phyloP scores from a whole-genome alignment of 2,797 vertebrate genomes.

The Botia kubotai region DNA sequence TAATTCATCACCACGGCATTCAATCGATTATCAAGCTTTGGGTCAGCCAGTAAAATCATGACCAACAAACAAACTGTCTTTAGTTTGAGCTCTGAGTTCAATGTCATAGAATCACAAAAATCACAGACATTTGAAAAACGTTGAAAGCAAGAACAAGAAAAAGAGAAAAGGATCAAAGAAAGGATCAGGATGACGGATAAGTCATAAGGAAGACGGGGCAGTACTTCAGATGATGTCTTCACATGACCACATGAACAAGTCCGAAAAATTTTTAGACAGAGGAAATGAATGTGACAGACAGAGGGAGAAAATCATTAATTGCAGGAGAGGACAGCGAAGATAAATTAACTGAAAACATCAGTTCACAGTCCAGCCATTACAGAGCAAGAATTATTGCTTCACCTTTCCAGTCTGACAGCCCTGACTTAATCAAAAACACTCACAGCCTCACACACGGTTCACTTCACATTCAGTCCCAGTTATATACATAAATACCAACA shows the following conservation, averaged over 20 bases:
- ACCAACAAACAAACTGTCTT: too few relatives aligned
- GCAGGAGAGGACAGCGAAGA: constrained; percentile 30
- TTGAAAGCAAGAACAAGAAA: background rate
- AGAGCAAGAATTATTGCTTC: constrained; percentile 35
- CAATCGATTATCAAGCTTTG: background rate
- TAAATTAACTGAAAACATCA: constrained; percentile 47
- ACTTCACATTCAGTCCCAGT: constrained; percentile 26
- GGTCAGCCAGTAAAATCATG: too few relatives aligned
- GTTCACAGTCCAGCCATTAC: constrained; percentile 33
- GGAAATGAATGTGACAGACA: constrained; percentile 26
- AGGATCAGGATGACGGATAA: background rate
- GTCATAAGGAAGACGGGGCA: background rate
- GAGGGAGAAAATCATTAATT: constrained; percentile 2
- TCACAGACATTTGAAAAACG: background rate
- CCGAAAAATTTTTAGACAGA: background rate
- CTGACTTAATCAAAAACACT: constrained; percentile 12
- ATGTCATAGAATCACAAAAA: background rate
- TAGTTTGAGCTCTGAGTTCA: too few relatives aligned
- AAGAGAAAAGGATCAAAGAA: constrained; percentile 7
- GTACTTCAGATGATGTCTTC: background rate
- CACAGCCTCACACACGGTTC: constrained; percentile 14
- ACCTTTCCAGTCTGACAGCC: constrained; percentile 40
- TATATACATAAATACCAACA: constrained; percentile 37
- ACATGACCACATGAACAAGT: background rate
- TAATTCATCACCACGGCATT: background rate